Conservation (phyloP, 2,888 invertebrate species). For the Metacarcinus magister region DNA sequence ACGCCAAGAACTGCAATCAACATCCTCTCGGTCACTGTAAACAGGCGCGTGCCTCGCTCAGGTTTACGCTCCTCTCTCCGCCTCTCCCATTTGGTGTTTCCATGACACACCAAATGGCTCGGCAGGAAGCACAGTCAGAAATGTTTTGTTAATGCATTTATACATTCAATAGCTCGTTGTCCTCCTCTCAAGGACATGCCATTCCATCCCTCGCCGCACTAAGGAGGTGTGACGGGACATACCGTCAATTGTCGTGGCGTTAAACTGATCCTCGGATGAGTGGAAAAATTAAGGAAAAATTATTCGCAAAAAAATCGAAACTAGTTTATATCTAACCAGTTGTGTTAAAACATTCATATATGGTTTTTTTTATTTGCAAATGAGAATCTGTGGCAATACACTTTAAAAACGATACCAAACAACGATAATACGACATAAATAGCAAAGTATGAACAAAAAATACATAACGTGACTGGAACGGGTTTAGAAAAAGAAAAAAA, state of each 20-base stretch:
- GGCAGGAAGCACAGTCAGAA: neutral
- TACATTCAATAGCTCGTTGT: neutral
- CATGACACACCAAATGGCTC: neutral
- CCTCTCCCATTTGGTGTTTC: neutral
- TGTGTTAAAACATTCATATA: too few relatives aligned
- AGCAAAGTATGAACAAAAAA: too few relatives aligned
- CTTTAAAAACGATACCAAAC: too few relatives aligned
- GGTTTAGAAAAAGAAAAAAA: too few relatives aligned
- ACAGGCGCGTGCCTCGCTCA: neutral
- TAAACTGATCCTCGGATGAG: too few relatives aligned
- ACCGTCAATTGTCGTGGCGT: neutral
- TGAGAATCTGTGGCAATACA: too few relatives aligned
- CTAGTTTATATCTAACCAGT: too few relatives aligned
- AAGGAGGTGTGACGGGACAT: neutral
- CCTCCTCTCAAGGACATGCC: neutral
- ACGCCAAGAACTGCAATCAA: neutral
- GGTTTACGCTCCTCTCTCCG: neutral
- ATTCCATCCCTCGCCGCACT: neutral
- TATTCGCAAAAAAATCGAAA: too few relatives aligned
- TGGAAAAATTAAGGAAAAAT: too few relatives aligned
- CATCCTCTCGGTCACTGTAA: neutral
- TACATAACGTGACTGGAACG: too few relatives aligned
- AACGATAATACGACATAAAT: too few relatives aligned
- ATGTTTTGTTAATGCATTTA: neutral
- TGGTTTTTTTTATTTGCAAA: too few relatives aligned